A percentile compares a stretch with the other conserved stretches of the same genome.
Conservation (phyloP, 2,113 vertebrate species). For the Chelonoidis abingdonii region DNA sequence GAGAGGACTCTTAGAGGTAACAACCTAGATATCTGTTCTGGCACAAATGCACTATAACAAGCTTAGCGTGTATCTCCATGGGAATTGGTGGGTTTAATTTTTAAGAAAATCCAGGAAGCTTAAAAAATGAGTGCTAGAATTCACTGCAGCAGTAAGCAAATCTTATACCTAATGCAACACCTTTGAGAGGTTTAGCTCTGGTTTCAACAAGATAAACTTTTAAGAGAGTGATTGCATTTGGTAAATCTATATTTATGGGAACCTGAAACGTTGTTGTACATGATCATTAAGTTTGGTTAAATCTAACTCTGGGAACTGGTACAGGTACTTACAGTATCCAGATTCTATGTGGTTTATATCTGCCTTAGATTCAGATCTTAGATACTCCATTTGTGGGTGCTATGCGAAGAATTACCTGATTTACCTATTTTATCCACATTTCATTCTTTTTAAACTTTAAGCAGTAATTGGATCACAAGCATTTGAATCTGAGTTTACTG, state of each 20-base stretch:
- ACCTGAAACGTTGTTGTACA: background rate
- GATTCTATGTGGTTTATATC: background rate
- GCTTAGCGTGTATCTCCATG: fast-evolving
- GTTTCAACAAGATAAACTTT: background rate
- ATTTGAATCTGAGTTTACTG: background rate
- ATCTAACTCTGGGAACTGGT: background rate
- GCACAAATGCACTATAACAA: background rate
- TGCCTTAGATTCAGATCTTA: background rate
- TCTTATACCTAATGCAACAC: background rate
- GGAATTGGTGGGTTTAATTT: background rate
- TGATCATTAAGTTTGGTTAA: background rate
- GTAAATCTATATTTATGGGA: background rate
- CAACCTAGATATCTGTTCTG: background rate
- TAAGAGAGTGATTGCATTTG: background rate
- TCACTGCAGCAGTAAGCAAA: background rate
- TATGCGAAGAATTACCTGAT: background rate
- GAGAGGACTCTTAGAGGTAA: conserved; percentile 96
- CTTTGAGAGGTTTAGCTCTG: background rate
- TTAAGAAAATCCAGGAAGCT: background rate
- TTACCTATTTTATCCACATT: background rate
- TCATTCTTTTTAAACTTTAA: background rate
- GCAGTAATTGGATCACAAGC: background rate
- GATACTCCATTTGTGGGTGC: background rate
- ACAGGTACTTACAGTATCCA: background rate
- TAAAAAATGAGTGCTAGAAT: background rate